Base-by-base conservation (phyloP, 2,113 vertebrate genomes). In the Budorcas taxicolor region DNA sequence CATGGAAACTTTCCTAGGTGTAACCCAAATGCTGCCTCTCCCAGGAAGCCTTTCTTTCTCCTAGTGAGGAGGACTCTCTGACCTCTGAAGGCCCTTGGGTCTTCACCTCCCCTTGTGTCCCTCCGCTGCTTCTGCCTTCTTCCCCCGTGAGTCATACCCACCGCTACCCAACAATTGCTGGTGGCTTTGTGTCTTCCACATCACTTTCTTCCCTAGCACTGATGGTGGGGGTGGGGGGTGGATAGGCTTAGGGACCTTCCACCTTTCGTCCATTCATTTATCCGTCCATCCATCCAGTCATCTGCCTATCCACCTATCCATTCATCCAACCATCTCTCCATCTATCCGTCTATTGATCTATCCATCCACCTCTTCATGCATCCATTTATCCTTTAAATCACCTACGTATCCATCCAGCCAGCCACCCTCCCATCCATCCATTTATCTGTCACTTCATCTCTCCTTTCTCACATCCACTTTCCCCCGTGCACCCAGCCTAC, bases 291-390 rank as follows among this genome's bases (percentile, higher is more conserved):
- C 64, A 13, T 11, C 62, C 3, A 67, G 64, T 67, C 16, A 67
- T n/a, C 33, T 67, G 16, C 33, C 62, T 67, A 19, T 9, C 47
- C 27, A 36, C 31, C 12, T 33, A 4, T 9, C 90, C 0, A 0
- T 45, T 17, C 36, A 47, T 62, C 47, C 17, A 9, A 1, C 14
- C 21, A 67, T 29, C 47, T 2, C 10, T 23, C 33, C 13, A 27
- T 6, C 13, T 2, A 0, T 27, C 7, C 7, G 0, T 50, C 6
- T 23, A 27, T 1, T 11, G 31, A 36, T 6, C 58, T 62, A 3
- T 31, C 45, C 36, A 21, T 27, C 87, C 50, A 29, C 23, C 64
- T 47, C 16, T 27, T 36, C 27, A 17, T 14, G 58, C 36, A 27
- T 0, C 25, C 85, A 52, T 0, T 31, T 5, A 47, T 21, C 31